Percentiles rank a stretch among this genome's conserved stretches.
These are phyloP conservation scores for Parelbella ahira DNA, from an alignment of 2,888 invertebrate species.

Conservation along the genomic window DNA sequence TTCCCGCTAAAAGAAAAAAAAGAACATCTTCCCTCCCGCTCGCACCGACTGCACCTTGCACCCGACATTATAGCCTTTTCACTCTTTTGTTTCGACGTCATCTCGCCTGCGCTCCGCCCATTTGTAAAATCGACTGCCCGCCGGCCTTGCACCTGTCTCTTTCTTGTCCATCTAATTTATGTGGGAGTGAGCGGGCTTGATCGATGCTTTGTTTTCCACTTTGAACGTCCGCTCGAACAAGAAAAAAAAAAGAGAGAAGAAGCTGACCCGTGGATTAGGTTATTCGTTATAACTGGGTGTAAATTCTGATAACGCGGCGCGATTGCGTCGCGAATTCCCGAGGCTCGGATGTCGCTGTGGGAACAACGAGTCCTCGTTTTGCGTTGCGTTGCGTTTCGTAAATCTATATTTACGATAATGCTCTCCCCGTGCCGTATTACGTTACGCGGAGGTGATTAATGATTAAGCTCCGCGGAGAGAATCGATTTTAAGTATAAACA, in stretches of 20 bases:
- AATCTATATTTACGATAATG: conserved; percentile 75
- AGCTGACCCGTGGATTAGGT: conserved; percentile 53
- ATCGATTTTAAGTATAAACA: conserved; percentile 23
- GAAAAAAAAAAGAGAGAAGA: no score
- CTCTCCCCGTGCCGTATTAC: conserved; percentile 61
- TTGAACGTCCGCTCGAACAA: conserved; percentile 52
- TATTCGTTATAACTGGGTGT: conserved; percentile 54
- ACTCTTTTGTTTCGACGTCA: conserved; percentile 74
- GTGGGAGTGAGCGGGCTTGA: conserved; percentile 79
- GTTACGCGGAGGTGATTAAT: conserved; percentile 64
- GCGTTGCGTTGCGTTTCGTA: conserved; percentile 61
- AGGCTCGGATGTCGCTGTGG: conserved; percentile 60
- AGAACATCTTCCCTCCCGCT: conserved; percentile 46
- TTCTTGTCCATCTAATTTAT: conserved; percentile 76
- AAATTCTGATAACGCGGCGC: conserved; percentile 71
- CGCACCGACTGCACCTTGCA: conserved; percentile 68
- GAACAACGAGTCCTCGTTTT: conserved; percentile 38
- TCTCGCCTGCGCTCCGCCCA: conserved; percentile 76
- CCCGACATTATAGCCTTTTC: conserved; percentile 71
- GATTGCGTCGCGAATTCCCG: conserved; percentile 66
- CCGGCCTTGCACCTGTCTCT: conserved; percentile 76
- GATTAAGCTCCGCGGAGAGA: conserved; percentile 42
- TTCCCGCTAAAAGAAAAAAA: conserved; percentile 45
- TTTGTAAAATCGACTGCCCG: conserved; percentile 77
- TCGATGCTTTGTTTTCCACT: conserved; percentile 76